Evolutionary conservation across 1,140 invertebrate species (phyloP), one percentile per base, ranked within the genome.

Genomic region (Drosophila malerkotliana): DNA sequence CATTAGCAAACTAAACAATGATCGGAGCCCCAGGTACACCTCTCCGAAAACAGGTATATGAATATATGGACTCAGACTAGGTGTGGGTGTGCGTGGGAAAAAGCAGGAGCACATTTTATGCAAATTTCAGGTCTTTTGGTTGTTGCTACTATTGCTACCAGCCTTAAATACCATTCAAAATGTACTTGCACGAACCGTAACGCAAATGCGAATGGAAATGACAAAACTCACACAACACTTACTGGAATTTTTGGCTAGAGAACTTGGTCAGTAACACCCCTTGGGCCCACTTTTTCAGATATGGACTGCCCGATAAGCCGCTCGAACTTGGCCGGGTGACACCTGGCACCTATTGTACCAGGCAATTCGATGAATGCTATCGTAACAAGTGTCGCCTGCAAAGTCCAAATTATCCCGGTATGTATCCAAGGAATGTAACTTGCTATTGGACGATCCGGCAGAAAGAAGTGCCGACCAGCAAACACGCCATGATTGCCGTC

Each of bases 391-490:
- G 97, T 85, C 94, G 96, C 30, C 92, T 97, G 32, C 97, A 97
- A 92, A 95, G 94, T 54, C 97, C 97, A n/a, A 98, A 98, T 92
- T 98, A 97, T 92, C 97, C 97, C 0, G 97, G 97, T 12, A 96
- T 98, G 93, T 98, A 98, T 92, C 97, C 97, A 1, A 93, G 96
- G 45, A 97, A 98, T 90, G 96, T 97, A 3, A 96, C 96, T 8
- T 97, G 96, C 90, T 94, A 96, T 80, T 96, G 96, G 93, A 96
- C 94, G 15, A 92, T 97, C 54, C 93, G 96, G 12, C 96, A 97
- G 91, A 96, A 96, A 89, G 95, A 95, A 72, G 95, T 97, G 26
- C 96, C 96, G 0, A 96, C 95, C 5, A 97, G 96, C 91, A 97
- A 97, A 91, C 96, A 97, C 91, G 96, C 96, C 2, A 97, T 97